Evolutionary conservation across 2,113 vertebrate species (phyloP), one percentile per base, ranked within the genome.

Genomic region (Ibidorhyncha struthersii): DNA sequence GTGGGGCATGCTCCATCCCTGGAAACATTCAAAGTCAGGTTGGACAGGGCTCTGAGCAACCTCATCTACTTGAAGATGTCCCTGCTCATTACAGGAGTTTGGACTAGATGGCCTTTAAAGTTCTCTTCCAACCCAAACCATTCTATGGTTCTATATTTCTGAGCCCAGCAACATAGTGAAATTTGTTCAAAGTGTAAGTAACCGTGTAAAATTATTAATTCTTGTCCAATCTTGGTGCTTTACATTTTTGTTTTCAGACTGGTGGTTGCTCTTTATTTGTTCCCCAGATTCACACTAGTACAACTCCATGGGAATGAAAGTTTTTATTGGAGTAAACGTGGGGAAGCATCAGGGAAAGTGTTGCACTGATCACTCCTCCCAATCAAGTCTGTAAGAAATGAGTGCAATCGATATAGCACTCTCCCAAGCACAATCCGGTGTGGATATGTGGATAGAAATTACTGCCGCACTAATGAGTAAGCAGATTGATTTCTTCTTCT

Each of bases 291-390:
- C 38, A 66, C 41, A 63, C 5, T 52, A n/a, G 41, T 11, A 53
- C 13, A 71, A 34, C 17, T 14, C 29, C 14, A 19, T 10, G 13
- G n/a, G 19, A 36, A 38, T 25, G 3, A 56, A 77, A 82, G 14
- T 1, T 92, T 58, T 71, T 66, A 12, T 18, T 67, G 45, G 25
- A 72, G 19, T 38, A 76, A 83, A 59, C 0, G 0, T 67, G 53
- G 14, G 0, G 0, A 91, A 77, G 22, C 10, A 34, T 43, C 21
- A n/a, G 40, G 30, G 55, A 25, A 26, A 52, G 2, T 7, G 19
- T 10, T n/a, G 38, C 14, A 16, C 14, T 65, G 38, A 13, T 65
- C n/a, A 10, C 18, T 49, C n/a, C 36, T 74, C 49, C 47, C 52
- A 27, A 7, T 23, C 26, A 36, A 29, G 11, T n/a, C 56, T 10